A percentile compares a stretch with the other conserved stretches of the same genome.
These are phyloP conservation scores for Peromyscus polionotus DNA, from an alignment of 2,113 vertebrate species.

Conservation along the genomic window DNA sequence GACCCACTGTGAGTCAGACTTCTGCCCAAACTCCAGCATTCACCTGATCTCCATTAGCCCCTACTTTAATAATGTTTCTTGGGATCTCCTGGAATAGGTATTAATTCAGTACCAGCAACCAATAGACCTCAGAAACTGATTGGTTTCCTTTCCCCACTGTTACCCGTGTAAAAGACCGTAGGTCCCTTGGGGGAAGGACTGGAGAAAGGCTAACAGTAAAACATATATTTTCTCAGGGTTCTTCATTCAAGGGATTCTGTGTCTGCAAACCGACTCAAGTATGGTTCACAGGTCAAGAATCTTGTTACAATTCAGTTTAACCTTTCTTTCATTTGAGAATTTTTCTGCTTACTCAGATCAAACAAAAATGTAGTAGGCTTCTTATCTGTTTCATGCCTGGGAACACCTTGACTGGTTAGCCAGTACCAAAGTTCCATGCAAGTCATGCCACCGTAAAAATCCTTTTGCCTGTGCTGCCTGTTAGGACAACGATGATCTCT, in stretches of 20 bases:
- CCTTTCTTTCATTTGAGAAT: background rate
- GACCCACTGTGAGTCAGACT: background rate
- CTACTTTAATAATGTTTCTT: background rate
- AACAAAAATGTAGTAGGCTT: background rate
- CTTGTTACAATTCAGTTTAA: background rate
- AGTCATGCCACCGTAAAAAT: background rate
- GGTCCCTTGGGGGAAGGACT: background rate
- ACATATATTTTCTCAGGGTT: background rate
- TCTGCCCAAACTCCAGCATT: background rate
- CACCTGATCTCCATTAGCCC: background rate
- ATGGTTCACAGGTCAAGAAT: background rate
- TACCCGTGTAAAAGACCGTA: background rate
- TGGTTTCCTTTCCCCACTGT: background rate
- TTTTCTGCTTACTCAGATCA: background rate
- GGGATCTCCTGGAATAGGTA: background rate
- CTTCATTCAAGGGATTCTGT: background rate
- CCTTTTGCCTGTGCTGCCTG: background rate
- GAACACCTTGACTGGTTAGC: background rate
- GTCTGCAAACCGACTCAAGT: background rate
- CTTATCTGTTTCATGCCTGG: background rate
- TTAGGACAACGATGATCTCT: background rate
- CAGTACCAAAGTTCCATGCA: background rate
- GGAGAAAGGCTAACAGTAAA: background rate
- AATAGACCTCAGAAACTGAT: background rate
- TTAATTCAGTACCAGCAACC: background rate